Evolutionary conservation across 2,888 invertebrate species (phyloP).

Genomic region (Lithophane socia): DNA sequence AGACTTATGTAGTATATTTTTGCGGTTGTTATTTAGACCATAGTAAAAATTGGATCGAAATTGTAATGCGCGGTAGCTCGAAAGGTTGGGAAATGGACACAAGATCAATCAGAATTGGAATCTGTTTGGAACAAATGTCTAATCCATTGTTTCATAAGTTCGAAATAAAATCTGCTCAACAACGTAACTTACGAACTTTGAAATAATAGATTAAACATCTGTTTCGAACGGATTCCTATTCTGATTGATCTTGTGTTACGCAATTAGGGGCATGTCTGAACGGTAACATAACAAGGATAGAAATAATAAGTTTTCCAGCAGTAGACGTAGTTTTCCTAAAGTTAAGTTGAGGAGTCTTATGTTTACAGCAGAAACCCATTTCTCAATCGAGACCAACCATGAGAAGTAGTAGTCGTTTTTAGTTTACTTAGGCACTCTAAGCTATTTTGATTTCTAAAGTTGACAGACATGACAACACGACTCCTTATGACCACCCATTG

Average conservation of each 20-base stretch:
- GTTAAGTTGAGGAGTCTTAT: background rate
- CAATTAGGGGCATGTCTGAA: too few relatives aligned
- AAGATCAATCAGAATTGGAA: too few relatives aligned
- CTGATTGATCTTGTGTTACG: too few relatives aligned
- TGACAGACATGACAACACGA: background rate
- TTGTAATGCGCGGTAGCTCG: background rate
- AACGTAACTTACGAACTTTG: too few relatives aligned
- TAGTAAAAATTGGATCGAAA: constrained; percentile 40
- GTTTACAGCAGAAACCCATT: background rate
- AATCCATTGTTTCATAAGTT: too few relatives aligned
- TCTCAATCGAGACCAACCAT: background rate
- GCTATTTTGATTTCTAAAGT: background rate
- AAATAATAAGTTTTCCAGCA: background rate
- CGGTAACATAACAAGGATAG: background rate
- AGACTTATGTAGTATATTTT: constrained; percentile 56
- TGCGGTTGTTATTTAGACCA: constrained; percentile 39
- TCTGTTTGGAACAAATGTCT: too few relatives aligned
- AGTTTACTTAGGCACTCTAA: background rate
- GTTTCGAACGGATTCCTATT: too few relatives aligned
- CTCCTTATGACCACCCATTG: too few relatives aligned
- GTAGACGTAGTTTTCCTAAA: background rate
- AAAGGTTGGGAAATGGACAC: background rate
- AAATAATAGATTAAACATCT: too few relatives aligned
- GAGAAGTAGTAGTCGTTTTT: background rate
- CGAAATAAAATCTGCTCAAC: too few relatives aligned